Evolutionary conservation across 1,140 invertebrate species (phyloP).

Genomic region (Penaeus indicus): DNA sequence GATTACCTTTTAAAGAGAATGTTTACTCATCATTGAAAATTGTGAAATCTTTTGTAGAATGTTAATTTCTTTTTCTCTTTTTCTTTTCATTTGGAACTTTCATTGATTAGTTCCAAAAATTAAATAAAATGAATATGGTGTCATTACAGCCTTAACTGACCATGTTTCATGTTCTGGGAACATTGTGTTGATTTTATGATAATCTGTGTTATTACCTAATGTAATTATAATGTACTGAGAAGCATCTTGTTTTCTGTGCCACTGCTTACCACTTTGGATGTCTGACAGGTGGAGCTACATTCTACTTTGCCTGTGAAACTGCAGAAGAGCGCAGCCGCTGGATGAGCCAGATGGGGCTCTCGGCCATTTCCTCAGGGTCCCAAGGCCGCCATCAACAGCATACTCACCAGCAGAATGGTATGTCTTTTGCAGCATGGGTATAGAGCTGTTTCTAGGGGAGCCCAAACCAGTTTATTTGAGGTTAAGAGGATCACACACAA

Average conservation of each 20-base stretch:
- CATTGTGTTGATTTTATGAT: no score
- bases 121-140: not conserved
- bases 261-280: not conserved
- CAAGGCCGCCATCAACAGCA: conserved; percentile 26
- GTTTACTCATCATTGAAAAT: conserved; percentile 9
- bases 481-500: not conserved
- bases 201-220: not conserved
- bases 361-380: conserved; percentile 69
- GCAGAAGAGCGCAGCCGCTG: conserved; percentile 79
- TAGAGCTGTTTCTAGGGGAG: not conserved
- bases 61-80: not conserved
- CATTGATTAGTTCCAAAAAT: not conserved
- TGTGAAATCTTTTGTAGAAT: not conserved
- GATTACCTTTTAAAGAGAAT: not conserved
- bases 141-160: no score
- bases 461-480: not conserved
- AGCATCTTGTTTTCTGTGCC: not conserved
- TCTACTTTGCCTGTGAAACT: conserved; percentile 90
- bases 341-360: conserved; percentile 74
- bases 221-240: not conserved
- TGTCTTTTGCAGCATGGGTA: conserved; percentile 63
- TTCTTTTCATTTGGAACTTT: not conserved
- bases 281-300: conserved; percentile 75
- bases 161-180: no score
- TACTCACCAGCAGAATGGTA: conserved; percentile 64